These are phyloP conservation scores for Beris chalybata DNA, from an alignment of 2,888 invertebrate genomes.

Conservation along the genomic window DNA sequence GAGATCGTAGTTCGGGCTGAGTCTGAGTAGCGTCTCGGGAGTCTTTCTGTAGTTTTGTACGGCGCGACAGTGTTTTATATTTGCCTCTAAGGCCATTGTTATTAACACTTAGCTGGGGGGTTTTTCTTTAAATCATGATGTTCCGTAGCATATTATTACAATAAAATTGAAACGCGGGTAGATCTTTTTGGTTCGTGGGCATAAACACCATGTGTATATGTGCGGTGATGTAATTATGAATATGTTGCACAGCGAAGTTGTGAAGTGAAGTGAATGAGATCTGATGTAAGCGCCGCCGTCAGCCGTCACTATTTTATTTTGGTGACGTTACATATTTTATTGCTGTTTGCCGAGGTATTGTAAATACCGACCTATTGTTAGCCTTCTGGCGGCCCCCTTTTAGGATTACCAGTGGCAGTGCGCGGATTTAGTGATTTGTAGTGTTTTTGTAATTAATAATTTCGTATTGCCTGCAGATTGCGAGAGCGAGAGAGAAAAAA, in stretches of 20 bases:
- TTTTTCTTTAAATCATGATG: too few relatives aligned
- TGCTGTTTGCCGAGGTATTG: not conserved
- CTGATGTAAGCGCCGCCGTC: conserved; percentile 28
- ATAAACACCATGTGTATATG: conserved; percentile 2
- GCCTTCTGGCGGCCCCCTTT: too few relatives aligned
- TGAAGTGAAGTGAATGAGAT: conserved; percentile 5
- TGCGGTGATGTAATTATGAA: conserved; percentile 30
- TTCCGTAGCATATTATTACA: not conserved
- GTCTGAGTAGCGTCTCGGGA: conserved; percentile 27
- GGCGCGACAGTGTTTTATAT: too few relatives aligned
- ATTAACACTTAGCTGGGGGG: too few relatives aligned
- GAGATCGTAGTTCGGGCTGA: conserved; percentile 17
- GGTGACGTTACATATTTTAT: conserved; percentile 23
- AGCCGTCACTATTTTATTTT: conserved; percentile 22
- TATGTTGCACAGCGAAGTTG: conserved; percentile 11
- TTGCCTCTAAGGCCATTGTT: too few relatives aligned
- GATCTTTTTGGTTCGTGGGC: too few relatives aligned
- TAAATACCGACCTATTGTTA: too few relatives aligned
- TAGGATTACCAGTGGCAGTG: too few relatives aligned
- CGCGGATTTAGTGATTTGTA: too few relatives aligned
- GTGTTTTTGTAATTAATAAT: too few relatives aligned
- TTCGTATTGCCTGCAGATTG: too few relatives aligned
- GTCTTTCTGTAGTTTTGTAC: conserved; percentile 1
- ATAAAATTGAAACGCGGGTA: not conserved
- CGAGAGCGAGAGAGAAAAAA: too few relatives aligned